Evolutionary conservation across 2,113 vertebrate species (phyloP), one percentile per base, ranked within the genome.

Genomic region (Psettodes erumei): DNA sequence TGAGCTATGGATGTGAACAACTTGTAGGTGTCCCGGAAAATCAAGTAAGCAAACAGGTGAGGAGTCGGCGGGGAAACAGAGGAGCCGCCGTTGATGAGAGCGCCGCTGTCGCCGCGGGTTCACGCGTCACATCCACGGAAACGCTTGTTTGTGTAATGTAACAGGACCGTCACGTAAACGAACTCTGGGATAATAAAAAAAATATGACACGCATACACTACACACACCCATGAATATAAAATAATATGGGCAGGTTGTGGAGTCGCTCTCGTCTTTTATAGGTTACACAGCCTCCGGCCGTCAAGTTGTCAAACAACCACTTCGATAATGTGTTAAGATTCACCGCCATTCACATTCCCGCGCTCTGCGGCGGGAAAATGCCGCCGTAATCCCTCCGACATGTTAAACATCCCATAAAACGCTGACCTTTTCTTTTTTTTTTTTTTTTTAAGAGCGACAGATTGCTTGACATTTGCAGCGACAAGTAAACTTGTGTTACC

Each of bases 391-490:
- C 83, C 70, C 48, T 71, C 50, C 21, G 12, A 85, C 83, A 85
- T 89, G 89, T 88, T 91, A 91, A 90, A 90, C 87, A 90, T 86
- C 86, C 77, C 51, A 86, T 91, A 88, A 91, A 88, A 71, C 4
- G 21, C 81, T 85, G 90, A 90, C 89, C 86, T 93, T 90, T 93
- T n/a, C n/a, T n/a, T n/a, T n/a, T n/a, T n/a, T n/a, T n/a, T n/a
- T n/a, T n/a, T n/a, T n/a, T n/a, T n/a, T n/a, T 65, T 79, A 59
- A 81, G 51, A 76, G 54, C 4, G 83, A 54, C 77, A 68, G 83
- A 88, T 88, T 68, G 84, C 75, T 79, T 93, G 90, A 90, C 89
- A 92, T 93, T 93, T 92, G 73, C 87, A 66, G 72, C 76, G 87
- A 86, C 81, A 75, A 85, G 86, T 82, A 87, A 83, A 89, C 71